Evolutionary conservation across 2,888 invertebrate genomes (phyloP), one percentile per base, ranked within the genome.

Genomic region (Xylota sylvarum): DNA sequence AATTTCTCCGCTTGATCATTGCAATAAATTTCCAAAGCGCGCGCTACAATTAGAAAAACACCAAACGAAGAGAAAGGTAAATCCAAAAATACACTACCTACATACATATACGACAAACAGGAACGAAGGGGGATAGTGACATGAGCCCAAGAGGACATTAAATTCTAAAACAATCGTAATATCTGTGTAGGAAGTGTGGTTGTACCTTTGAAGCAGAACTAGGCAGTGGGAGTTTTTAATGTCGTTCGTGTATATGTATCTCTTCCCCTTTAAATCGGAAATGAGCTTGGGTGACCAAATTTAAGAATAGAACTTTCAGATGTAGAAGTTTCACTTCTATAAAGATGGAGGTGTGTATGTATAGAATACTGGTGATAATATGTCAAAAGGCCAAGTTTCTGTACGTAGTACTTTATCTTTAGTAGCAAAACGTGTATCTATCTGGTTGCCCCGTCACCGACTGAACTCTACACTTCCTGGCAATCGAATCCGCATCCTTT

Each of bases 121-220:
- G 35, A 70, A 9, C 27, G 14, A 2, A 58, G 30, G 14, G 43
- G n/a, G 10, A 5, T 9, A 10, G 40, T 77, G 58, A 76, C 84
- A 76, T 58, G 80, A 62, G 50, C 80, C 56, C 70, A 23, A 58
- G 80, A 85, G 80, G 84, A 85, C 80, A 85, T 85, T 76, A 85
- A 80, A 80, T 85, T 85, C 74, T 58, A 85, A 80, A 62, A 52
- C 81, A 81, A 81, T 69, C 81, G 81, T 81, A 80, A 69, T 80
- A 58, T 64, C 65, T 69, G 14, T 83, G 60, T 69, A 79, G 83
- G 79, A 84, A 84, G 72, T 84, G 69, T 69, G 69, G 32, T 48
- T 65, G 70, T 65, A 65, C 60, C 72, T 74, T 73, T 67, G 72
- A 78, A 67, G 43, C 23, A 60, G 64, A 30, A 12, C 19, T 9